These are phyloP conservation scores for Ommatoiulus sabulosus DNA, from an alignment of 2,888 invertebrate species.

Conservation along the genomic window DNA sequence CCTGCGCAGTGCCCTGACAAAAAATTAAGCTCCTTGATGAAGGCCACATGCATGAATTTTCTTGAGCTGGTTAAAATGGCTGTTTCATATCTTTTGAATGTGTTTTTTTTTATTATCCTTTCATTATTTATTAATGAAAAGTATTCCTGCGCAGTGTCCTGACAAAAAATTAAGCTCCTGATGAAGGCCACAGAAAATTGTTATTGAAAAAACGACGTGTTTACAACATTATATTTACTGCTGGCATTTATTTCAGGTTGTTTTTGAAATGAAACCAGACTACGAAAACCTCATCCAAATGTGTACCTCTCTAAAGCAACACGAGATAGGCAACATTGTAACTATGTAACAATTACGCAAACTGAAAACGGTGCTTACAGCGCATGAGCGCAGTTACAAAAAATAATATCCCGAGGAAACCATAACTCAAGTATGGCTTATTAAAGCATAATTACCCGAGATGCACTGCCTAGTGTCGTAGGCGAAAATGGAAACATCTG, in stretches of 20 bases:
- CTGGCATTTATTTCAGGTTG: not conserved
- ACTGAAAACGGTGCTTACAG: not conserved
- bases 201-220: too few relatives aligned
- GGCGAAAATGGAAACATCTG: constrained; percentile 17
- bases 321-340: not conserved
- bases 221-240: too few relatives aligned
- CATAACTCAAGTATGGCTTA: not conserved
- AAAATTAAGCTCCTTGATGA: too few relatives aligned
- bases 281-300: not conserved
- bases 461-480: not conserved
- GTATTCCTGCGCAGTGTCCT: too few relatives aligned
- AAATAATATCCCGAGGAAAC: not conserved
- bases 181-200: too few relatives aligned
- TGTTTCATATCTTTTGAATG: too few relatives aligned
- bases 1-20: too few relatives aligned
- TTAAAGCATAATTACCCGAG: not conserved
- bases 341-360: not conserved
- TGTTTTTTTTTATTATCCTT: too few relatives aligned
- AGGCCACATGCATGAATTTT: too few relatives aligned
- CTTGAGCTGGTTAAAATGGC: too few relatives aligned
- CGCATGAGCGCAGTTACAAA: not conserved
- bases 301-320: not conserved
- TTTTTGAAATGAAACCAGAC: not conserved
- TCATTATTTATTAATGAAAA: too few relatives aligned
- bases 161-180: too few relatives aligned